A percentile compares a stretch with the other conserved stretches of the same genome.
These are phyloP conservation scores for Meiosimyza decipiens DNA, from an alignment of 2,888 invertebrate genomes.

Conservation along the genomic window DNA sequence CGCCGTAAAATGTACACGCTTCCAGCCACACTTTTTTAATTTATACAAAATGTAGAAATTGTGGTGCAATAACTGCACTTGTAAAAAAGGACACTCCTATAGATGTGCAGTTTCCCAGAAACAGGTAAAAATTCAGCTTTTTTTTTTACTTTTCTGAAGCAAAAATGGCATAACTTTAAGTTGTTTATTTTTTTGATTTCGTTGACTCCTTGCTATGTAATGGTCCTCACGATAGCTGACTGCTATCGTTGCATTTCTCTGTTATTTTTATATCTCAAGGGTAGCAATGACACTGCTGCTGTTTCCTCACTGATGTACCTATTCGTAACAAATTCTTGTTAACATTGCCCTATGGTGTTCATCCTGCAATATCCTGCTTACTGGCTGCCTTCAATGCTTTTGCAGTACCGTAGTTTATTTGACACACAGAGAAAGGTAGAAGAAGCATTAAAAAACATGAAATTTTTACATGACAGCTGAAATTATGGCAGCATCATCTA, in stretches of 20 bases:
- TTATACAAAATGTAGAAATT: too few relatives aligned
- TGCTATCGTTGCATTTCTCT: not conserved
- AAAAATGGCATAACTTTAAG: conserved; percentile 2
- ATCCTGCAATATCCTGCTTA: not conserved
- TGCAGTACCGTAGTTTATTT: too few relatives aligned
- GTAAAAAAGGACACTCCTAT: too few relatives aligned
- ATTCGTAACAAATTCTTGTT: not conserved
- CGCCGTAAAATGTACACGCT: too few relatives aligned
- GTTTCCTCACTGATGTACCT: not conserved
- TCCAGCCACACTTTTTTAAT: too few relatives aligned
- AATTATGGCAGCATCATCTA: conserved; percentile 15
- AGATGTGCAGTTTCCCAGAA: too few relatives aligned
- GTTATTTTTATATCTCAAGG: conserved; percentile 30
- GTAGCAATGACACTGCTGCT: conserved; percentile 25
- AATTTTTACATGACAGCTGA: not conserved
- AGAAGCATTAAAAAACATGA: conserved; percentile 2
- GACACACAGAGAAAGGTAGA: not conserved
- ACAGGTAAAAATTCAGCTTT: too few relatives aligned
- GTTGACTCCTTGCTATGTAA: not conserved
- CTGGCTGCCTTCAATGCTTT: not conserved
- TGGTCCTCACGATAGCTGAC: not conserved
- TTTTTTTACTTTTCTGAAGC: not conserved
- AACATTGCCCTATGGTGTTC: not conserved
- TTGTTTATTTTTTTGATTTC: conserved; percentile 7
- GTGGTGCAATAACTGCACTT: too few relatives aligned